These are phyloP conservation scores for Ameiurus melas DNA, from an alignment of 2,113 vertebrate species.

Conservation along the genomic window DNA sequence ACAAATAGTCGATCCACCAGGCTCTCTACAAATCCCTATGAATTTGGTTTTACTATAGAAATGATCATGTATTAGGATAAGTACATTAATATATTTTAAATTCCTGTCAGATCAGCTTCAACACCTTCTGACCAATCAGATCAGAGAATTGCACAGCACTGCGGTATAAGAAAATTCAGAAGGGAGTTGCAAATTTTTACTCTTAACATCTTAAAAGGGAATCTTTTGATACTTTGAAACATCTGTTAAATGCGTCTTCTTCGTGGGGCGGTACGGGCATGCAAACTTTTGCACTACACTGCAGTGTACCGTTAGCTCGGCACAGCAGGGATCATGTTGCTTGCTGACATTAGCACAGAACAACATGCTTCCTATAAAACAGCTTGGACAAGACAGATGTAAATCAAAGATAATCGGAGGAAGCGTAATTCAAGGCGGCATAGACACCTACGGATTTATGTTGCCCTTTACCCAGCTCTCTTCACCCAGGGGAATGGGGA, in stretches of 20 bases:
- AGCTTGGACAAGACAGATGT: not conserved
- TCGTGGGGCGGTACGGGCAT: not conserved
- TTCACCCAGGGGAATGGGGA: constrained; percentile 5
- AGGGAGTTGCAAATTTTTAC: not conserved
- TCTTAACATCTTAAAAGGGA: not conserved
- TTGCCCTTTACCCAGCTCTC: not conserved
- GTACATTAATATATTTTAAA: not conserved
- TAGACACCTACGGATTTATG: constrained; percentile 5
- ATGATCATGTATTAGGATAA: not conserved
- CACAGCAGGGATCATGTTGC: not conserved
- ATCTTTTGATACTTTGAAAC: not conserved
- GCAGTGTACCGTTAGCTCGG: not conserved
- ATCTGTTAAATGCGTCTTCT: not conserved
- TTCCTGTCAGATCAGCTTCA: not conserved
- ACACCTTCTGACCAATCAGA: not conserved
- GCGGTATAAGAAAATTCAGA: not conserved
- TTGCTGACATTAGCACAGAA: constrained; percentile 4
- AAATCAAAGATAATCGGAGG: not conserved
- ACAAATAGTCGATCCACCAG: not conserved
- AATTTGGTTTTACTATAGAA: not conserved
- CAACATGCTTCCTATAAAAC: not conserved
- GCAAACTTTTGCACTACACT: not conserved
- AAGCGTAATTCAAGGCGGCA: constrained; percentile 15
- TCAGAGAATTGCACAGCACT: not conserved
- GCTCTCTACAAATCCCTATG: not conserved